Evolutionary conservation across 1,140 invertebrate species (phyloP).

Genomic region (Drosophila kikkawai): DNA sequence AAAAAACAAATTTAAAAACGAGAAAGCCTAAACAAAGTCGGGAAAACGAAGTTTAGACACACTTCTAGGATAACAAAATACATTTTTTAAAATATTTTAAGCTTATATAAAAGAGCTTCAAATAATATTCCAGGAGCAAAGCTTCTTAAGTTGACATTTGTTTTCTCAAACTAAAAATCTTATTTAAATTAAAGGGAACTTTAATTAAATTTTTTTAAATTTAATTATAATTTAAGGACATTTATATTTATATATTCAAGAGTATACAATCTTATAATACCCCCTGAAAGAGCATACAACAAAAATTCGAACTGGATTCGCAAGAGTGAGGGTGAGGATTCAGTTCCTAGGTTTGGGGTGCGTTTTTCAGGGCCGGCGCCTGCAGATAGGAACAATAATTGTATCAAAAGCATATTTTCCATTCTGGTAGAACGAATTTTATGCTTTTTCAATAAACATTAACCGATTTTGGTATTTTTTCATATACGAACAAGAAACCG

Average conservation of each 20-base stretch:
- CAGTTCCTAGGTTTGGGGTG: slow-evolving; percentile 56
- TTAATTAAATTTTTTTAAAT: neutral
- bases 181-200: neutral
- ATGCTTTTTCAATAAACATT: slow-evolving; percentile 85
- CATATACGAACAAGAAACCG: slow-evolving; percentile 56
- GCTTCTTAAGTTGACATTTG: no score
- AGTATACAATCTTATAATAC: neutral
- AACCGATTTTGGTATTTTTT: slow-evolving; percentile 84
- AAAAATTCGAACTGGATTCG: slow-evolving; percentile 32
- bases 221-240: neutral
- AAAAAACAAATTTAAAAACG: slow-evolving; percentile 64
- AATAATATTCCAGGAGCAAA: no score
- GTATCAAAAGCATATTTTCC: slow-evolving; percentile 85
- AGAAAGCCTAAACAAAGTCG: neutral
- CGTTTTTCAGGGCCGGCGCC: slow-evolving; percentile 58
- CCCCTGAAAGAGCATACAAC: slow-evolving; percentile 12
- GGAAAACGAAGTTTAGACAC: neutral
- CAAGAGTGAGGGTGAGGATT: slow-evolving; percentile 50
- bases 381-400: slow-evolving; percentile 84
- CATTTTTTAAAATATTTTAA: neutral
- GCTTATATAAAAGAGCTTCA: no score
- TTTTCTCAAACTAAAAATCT: no score
- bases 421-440: slow-evolving; percentile 85
- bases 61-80: neutral
- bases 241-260: neutral